phyloP scores from a whole-genome alignment of 1,140 invertebrate species.

The Himalopsyche phryganea region DNA sequence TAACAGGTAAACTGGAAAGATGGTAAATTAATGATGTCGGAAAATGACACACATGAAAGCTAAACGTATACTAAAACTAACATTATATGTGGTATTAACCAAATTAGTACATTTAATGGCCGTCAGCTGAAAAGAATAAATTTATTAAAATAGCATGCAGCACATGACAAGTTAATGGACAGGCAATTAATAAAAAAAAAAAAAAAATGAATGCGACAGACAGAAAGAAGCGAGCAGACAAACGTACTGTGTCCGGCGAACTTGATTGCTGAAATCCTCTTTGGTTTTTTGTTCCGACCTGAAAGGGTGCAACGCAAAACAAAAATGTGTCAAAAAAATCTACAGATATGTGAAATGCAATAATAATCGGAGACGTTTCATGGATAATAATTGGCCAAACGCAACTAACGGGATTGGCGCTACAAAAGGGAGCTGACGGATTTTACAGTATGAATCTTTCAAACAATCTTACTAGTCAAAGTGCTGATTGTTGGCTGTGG shows the following conservation, averaged over 20 bases:
- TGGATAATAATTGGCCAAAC: too few relatives aligned
- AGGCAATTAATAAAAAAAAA: neutral
- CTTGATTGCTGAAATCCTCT: constrained; percentile 51
- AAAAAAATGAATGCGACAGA: constrained; percentile 12
- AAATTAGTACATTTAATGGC: too few relatives aligned
- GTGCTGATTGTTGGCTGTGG: too few relatives aligned
- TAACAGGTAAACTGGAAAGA: too few relatives aligned
- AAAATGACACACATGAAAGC: too few relatives aligned
- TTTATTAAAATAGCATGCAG: neutral
- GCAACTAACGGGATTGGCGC: too few relatives aligned
- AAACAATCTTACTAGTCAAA: too few relatives aligned
- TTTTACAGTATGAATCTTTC: too few relatives aligned
- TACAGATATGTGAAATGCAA: constrained; percentile 1
- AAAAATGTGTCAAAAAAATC: neutral
- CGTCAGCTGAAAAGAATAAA: neutral
- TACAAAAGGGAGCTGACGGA: too few relatives aligned
- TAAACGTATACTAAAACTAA: too few relatives aligned
- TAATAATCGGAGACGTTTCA: neutral
- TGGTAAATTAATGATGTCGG: too few relatives aligned
- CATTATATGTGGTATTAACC: too few relatives aligned
- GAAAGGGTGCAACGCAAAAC: constrained; percentile 2
- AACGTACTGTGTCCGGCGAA: constrained; percentile 52
- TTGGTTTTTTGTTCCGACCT: constrained; percentile 35
- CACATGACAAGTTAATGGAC: neutral
- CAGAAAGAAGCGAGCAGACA: neutral